Evolutionary conservation across 2,888 invertebrate genomes (phyloP).

Genomic region (Callinectes sapidus): DNA sequence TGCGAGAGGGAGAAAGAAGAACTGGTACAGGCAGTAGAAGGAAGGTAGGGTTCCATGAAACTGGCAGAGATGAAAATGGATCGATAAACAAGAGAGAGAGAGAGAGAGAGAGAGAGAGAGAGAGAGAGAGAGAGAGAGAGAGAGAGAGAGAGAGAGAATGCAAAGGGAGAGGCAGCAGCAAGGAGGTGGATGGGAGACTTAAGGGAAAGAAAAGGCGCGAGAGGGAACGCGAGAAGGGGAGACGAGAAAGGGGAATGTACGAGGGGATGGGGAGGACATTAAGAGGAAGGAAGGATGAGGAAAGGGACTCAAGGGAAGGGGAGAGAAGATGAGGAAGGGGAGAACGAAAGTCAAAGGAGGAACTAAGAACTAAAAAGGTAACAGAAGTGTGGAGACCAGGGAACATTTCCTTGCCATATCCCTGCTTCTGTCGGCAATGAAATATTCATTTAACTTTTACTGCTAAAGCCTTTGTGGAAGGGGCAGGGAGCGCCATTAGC

Average conservation of each 20-base stretch:
- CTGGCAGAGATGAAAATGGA: not conserved
- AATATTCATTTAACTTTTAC: constrained; percentile 21
- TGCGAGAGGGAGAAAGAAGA: not conserved
- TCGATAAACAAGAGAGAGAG: constrained; percentile 38
- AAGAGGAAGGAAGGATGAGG: constrained; percentile 19
- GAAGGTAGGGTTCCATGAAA: not conserved
- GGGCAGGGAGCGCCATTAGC: not conserved
- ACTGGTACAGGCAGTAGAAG: not conserved
- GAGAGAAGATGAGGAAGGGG: constrained; percentile 34
- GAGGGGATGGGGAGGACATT: constrained; percentile 31
- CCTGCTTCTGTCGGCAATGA: not conserved
- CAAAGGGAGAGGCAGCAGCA: not conserved
- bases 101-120: not conserved
- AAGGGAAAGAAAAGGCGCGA: not conserved
- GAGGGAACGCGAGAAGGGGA: constrained; percentile 26
- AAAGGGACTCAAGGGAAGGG: constrained; percentile 32
- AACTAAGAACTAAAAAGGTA: constrained; percentile 13
- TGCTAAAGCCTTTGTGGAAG: not conserved
- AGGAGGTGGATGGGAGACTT: constrained; percentile 30
- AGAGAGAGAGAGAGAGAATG: not conserved
- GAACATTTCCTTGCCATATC: constrained; percentile 8
- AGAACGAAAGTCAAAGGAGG: constrained; percentile 26
- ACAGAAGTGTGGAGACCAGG: not conserved
- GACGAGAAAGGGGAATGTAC: constrained; percentile 31
- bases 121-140: not conserved